Base-by-base conservation (phyloP, 1,140 invertebrate species). In the Eueides isabella region DNA sequence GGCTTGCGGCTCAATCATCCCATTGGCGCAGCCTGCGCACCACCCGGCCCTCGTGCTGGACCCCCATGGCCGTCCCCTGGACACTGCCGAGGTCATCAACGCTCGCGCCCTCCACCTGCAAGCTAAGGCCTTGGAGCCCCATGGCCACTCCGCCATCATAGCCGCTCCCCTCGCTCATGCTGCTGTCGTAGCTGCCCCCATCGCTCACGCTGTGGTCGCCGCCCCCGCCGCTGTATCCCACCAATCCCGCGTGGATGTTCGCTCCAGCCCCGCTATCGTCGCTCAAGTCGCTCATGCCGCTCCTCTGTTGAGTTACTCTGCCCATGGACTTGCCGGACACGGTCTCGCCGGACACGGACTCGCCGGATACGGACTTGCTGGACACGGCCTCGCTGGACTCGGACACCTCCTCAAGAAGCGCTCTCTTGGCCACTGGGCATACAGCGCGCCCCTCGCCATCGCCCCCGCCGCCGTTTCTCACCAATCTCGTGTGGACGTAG, bases 41-140 rank as follows among this genome's bases (percentile, higher is more conserved):
- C 70, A 85, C 67, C 81, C 90, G 12, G 90, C 90, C 26, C 44
- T 89, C 33, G 89, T 92, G 68, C 80, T 90, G 81, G 85, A 87
- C 75, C 85, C 89, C 0, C 89, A 90, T 74, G 89, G 89, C 73
- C 89, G 90, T 67, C 89, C 90, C 6, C 79, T 93, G n/a, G 92
- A 93, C 72, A 92, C 93, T 38, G 90, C 92, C 19, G 93, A 92
- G 55, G 92, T 93, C 19, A 90, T 93, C 82, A 87, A 91, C 61
- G 94, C 94, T 14, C 83, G 92, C 67, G 89, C 94, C 70, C 71
- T 93, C 29, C 87, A 92, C 84, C 87, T 88, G 62, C 87, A 92
- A 76, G 88, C 90, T 70, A 91, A 93, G 72, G 91, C 90, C 69
- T 80, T 92, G 72, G 87, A 90, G 61, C 78, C 78, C 44, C 81